Evolutionary conservation across 2,888 invertebrate species (phyloP).

Genomic region (Parasteatoda lunata): DNA sequence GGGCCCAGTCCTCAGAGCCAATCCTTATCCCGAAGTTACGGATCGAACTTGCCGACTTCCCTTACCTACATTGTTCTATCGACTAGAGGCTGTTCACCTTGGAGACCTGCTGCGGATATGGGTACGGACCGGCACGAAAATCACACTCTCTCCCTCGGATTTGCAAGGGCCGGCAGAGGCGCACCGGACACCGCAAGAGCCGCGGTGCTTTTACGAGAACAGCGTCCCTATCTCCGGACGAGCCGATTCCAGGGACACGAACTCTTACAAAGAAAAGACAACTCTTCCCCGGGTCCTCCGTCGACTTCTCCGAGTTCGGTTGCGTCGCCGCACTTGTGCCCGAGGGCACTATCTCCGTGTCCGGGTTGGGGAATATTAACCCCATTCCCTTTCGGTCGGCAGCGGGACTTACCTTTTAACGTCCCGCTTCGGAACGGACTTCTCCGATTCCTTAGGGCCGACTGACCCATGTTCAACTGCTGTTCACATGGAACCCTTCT

Average conservation of each 20-base stretch:
- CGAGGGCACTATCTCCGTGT: no score
- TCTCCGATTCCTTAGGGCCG: slow-evolving; percentile 31
- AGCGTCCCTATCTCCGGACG: slow-evolving; percentile 74
- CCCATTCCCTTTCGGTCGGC: no score
- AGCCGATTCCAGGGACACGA: slow-evolving; percentile 75
- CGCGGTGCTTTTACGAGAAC: slow-evolving; percentile 74
- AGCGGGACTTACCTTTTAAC: no score
- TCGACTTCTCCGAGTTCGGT: no score
- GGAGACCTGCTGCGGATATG: slow-evolving; percentile 85
- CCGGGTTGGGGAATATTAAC: no score
- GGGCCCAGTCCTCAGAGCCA: slow-evolving; percentile 82
- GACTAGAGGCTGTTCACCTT: slow-evolving; percentile 82
- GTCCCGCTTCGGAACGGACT: no score
- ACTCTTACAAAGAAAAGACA: slow-evolving; percentile 76
- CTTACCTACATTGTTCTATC: slow-evolving; percentile 82
- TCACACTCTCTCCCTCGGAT: slow-evolving; percentile 40
- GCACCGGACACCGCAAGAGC: slow-evolving; percentile 74
- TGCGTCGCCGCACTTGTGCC: no score
- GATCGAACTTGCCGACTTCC: slow-evolving; percentile 81
- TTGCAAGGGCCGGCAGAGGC: no score
- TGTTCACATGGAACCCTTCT: slow-evolving; percentile 40
- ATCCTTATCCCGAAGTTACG: slow-evolving; percentile 81
- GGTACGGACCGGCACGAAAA: slow-evolving; percentile 69
- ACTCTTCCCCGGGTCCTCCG: no score
- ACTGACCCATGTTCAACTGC: slow-evolving; percentile 40